A percentile compares a stretch with the other conserved stretches of the same genome.
Conservation (phyloP, 1,140 invertebrate genomes). For the Metopolophium dirhodum region DNA sequence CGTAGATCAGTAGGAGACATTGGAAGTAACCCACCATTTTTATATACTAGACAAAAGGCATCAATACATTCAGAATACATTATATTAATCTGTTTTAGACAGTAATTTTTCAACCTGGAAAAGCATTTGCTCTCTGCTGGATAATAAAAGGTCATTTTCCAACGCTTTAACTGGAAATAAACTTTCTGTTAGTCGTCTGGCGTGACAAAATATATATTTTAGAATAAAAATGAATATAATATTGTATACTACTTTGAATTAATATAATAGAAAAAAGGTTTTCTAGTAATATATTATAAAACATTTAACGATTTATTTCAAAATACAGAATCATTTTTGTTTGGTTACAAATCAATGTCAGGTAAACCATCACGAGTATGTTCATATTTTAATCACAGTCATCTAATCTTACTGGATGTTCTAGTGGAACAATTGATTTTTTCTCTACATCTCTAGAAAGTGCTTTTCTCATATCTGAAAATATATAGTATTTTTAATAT, state of each 20-base stretch:
- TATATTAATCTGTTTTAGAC: too few species aligned
- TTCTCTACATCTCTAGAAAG: slow-evolving; percentile 90
- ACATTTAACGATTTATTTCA: too few species aligned
- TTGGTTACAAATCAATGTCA: not conserved
- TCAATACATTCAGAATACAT: too few species aligned
- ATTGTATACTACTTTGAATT: too few species aligned
- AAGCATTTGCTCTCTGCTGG: not conserved
- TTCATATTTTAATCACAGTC: slow-evolving; percentile 81
- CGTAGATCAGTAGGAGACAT: too few species aligned
- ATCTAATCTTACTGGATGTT: slow-evolving; percentile 92
- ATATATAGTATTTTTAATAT: slow-evolving; percentile 59
- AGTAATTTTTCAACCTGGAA: not conserved
- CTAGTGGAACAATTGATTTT: slow-evolving; percentile 91
- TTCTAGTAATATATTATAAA: too few species aligned
- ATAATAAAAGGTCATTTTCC: too few species aligned
- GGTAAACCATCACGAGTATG: not conserved
- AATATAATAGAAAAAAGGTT: too few species aligned
- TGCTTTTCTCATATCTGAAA: slow-evolving; percentile 97
- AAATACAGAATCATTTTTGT: not conserved
- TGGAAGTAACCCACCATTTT: too few species aligned
- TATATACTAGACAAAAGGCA: too few species aligned
- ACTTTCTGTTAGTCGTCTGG: not conserved
- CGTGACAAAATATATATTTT: not conserved
- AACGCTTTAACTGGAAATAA: not conserved
- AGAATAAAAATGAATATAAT: too few species aligned